Evolutionary conservation across 2,797 vertebrate species (phyloP).

Genomic region (Lutjanus argentimaculatus): DNA sequence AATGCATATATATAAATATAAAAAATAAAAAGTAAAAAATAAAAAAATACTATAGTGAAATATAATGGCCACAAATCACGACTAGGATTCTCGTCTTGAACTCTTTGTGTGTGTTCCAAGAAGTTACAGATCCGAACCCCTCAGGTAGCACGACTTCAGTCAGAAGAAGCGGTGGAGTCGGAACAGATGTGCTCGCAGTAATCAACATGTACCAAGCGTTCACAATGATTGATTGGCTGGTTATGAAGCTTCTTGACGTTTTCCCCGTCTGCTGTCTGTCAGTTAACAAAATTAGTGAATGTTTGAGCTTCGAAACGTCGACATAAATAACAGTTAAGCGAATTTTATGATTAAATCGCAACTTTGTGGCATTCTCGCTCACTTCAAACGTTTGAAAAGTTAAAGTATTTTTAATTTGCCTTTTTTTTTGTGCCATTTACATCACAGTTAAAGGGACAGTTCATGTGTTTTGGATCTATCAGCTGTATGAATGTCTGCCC

Average conservation of each 20-base stretch:
- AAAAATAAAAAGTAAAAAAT: conserved; percentile 85
- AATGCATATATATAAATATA: conserved; percentile 88
- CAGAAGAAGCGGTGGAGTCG: conserved; percentile 49
- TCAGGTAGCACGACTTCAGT: conserved; percentile 43
- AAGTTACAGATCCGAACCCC: conserved; percentile 44
- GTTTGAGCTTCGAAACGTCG: conserved; percentile 13
- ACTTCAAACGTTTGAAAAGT: conserved; percentile 10
- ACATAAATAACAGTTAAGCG: conserved; percentile 16
- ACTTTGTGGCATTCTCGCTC: conserved; percentile 13
- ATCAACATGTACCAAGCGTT: conserved; percentile 45
- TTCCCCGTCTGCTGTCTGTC: conserved; percentile 10
- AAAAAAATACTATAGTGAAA: conserved; percentile 85
- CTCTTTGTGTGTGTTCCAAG: conserved; percentile 57
- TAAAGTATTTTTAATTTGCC: neutral
- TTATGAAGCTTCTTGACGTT: conserved; percentile 34
- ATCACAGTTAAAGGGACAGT: conserved; percentile 8
- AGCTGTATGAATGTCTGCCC: too few relatives aligned
- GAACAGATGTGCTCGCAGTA: conserved; percentile 27
- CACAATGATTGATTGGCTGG: conserved; percentile 53
- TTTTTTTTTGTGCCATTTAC: conserved; percentile 29
- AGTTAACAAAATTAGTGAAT: conserved; percentile 15
- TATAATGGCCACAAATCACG: conserved; percentile 82
- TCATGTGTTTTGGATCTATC: too few relatives aligned
- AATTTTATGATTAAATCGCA: conserved; percentile 6
- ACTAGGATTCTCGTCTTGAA: conserved; percentile 64